Percentiles rank a stretch among this genome's conserved stretches.
Conservation (phyloP, 2,113 vertebrate genomes). For the Hippocampus mohnikei region DNA sequence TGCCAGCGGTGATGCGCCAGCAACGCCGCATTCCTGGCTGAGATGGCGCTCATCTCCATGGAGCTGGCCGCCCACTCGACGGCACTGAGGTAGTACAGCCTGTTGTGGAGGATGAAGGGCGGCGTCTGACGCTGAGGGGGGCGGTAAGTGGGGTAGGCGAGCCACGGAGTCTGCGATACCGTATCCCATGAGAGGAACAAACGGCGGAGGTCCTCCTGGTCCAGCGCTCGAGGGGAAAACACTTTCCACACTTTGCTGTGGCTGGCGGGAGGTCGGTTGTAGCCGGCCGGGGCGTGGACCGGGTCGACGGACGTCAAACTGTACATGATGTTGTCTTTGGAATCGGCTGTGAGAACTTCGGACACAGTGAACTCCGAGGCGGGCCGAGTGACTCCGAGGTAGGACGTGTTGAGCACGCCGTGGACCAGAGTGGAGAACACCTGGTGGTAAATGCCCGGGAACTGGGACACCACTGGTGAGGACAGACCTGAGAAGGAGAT, state of each 20-base stretch:
- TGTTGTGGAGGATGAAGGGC: conserved; percentile 82
- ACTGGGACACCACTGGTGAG: conserved; percentile 74
- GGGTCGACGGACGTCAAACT: conserved; percentile 75
- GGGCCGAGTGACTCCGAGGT: conserved; percentile 66
- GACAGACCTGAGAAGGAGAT: conserved; percentile 83
- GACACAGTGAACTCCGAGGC: conserved; percentile 67
- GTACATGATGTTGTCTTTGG: conserved; percentile 70
- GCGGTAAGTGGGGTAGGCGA: conserved; percentile 81
- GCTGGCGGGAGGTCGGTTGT: conserved; percentile 37
- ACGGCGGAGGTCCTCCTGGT: conserved; percentile 70
- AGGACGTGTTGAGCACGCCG: conserved; percentile 80
- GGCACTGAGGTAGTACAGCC: conserved; percentile 83
- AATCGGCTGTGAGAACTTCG: conserved; percentile 75
- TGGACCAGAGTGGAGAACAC: conserved; percentile 80
- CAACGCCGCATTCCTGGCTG: conserved; percentile 82
- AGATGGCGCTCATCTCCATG: conserved; percentile 89
- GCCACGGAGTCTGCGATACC: conserved; percentile 74
- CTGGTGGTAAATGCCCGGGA: conserved; percentile 75
- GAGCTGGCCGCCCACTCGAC: conserved; percentile 85
- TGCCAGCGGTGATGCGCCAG: conserved; percentile 89
- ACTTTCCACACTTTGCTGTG: conserved; percentile 80
- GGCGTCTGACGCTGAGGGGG: conserved; percentile 71
- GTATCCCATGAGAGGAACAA: conserved; percentile 82
- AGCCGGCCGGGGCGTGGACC: conserved; percentile 40
- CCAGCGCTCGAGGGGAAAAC: conserved; percentile 76